Evolutionary conservation across 2,888 invertebrate species (phyloP).

Genomic region (Drosophila nr. medialis): DNA sequence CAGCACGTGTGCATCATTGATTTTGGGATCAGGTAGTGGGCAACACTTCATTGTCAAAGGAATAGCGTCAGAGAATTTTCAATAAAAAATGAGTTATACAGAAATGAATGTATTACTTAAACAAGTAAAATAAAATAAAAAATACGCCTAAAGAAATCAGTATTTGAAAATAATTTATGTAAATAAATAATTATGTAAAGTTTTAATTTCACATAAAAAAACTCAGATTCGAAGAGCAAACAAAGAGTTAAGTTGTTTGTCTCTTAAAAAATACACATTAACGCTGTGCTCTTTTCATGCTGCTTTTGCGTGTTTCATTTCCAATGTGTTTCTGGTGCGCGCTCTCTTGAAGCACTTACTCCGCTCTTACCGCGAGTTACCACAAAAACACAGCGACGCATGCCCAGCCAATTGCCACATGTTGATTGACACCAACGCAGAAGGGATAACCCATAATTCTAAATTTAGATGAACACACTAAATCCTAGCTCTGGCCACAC

Average conservation of each 20-base stretch:
- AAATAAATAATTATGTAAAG: background rate
- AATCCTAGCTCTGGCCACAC: conserved; percentile 40
- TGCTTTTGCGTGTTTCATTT: conserved; percentile 41
- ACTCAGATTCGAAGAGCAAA: background rate
- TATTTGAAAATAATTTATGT: background rate
- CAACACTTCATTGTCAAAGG: conserved; percentile 12
- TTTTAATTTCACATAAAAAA: background rate
- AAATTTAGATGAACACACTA: conserved; percentile 35
- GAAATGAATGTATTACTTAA: background rate
- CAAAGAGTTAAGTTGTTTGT: conserved; percentile 3
- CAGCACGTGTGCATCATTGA: conserved; percentile 32
- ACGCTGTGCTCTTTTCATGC: conserved; percentile 7
- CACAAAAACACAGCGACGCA: conserved; percentile 19
- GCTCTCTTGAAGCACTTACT: conserved; percentile 10
- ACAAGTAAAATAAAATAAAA: too few species aligned
- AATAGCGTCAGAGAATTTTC: background rate
- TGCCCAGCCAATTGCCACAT: conserved; percentile 31
- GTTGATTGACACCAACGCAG: conserved; percentile 35
- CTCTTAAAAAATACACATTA: conserved; percentile 32
- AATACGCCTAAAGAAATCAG: background rate
- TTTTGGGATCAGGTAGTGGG: conserved; percentile 15
- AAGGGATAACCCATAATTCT: conserved; percentile 41
- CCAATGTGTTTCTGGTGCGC: conserved; percentile 45
- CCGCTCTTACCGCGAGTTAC: conserved; percentile 28
- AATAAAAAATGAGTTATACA: background rate